A percentile compares a stretch with the other conserved stretches of the same genome.
phyloP scores from a whole-genome alignment of 2,797 vertebrate genomes.

The Phyllotis vaccarum region DNA sequence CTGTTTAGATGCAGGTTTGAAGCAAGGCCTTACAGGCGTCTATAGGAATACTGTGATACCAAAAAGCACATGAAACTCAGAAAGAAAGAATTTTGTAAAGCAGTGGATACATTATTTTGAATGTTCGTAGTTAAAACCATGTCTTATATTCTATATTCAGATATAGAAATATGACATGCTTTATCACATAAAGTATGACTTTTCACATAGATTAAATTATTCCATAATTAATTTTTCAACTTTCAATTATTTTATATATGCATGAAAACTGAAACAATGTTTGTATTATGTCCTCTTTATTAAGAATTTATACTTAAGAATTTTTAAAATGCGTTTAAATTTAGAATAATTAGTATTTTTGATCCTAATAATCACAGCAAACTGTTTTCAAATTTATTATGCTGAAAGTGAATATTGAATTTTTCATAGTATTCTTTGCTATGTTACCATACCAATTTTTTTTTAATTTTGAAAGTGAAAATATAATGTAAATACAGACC shows the following conservation, averaged over 20 bases:
- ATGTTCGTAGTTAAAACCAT: not conserved
- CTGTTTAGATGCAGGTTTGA: not conserved
- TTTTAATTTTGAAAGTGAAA: not conserved
- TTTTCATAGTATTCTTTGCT: not conserved
- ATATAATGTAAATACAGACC: not conserved
- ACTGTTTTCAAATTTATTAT: not conserved
- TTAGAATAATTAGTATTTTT: not conserved
- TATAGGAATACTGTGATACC: not conserved
- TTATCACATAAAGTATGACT: not conserved
- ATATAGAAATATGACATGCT: not conserved
- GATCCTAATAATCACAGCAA: not conserved
- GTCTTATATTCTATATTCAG: not conserved
- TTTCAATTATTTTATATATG: not conserved
- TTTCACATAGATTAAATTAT: conserved; percentile 56
- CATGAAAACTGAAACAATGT: not conserved
- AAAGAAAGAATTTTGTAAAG: not conserved
- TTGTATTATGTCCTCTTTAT: not conserved
- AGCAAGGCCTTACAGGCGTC: not conserved
- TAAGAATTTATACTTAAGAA: not conserved
- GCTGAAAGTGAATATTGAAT: not conserved
- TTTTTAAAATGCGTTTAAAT: not conserved
- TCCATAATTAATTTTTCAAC: not conserved
- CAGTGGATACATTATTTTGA: not conserved
- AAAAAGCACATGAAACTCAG: not conserved
- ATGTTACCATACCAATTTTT: not conserved